Percentiles rank a stretch among this genome's conserved stretches.
phyloP scores from a whole-genome alignment of 2,888 invertebrate genomes.

The Tetranychus truncatus region DNA sequence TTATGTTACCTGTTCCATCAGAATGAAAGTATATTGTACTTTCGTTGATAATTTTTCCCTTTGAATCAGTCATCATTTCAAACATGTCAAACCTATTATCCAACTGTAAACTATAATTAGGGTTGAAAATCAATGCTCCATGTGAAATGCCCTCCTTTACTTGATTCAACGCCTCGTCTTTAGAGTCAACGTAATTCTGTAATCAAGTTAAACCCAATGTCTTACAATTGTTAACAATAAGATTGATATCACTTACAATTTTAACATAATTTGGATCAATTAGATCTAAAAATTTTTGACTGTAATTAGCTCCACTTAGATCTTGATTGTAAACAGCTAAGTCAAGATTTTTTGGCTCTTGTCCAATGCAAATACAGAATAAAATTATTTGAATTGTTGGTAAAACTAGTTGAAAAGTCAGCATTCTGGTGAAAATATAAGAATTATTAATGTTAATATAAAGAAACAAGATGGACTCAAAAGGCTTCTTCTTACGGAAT shows the following conservation, averaged over 20 bases:
- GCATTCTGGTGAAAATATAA: not conserved
- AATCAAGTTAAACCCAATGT: not conserved
- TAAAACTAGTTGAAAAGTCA: slow-evolving; percentile 9
- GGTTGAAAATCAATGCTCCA: slow-evolving; percentile 71
- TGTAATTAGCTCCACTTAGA: not conserved
- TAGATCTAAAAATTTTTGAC: slow-evolving; percentile 1
- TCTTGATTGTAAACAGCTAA: slow-evolving; percentile 23
- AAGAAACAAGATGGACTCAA: not conserved
- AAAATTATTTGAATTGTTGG: slow-evolving; percentile 19
- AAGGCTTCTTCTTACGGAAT: slow-evolving; percentile 10
- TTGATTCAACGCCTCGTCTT: slow-evolving; percentile 47
- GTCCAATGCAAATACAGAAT: slow-evolving; percentile 23
- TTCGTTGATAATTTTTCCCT: slow-evolving; percentile 64
- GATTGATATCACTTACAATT: not conserved
- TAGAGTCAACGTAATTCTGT: slow-evolving; percentile 16
- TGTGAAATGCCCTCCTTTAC: slow-evolving; percentile 60
- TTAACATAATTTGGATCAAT: slow-evolving; percentile 1
- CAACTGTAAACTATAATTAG: slow-evolving; percentile 70
- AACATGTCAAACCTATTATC: slow-evolving; percentile 37
- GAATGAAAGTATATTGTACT: slow-evolving; percentile 74
- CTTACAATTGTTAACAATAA: not conserved
- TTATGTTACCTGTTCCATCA: slow-evolving; percentile 50
- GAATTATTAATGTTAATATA: not conserved
- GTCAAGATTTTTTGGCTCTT: slow-evolving; percentile 20
- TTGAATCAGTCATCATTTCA: slow-evolving; percentile 41